Evolutionary conservation across 2,888 invertebrate species (phyloP).

Genomic region (Torymus tubicola): DNA sequence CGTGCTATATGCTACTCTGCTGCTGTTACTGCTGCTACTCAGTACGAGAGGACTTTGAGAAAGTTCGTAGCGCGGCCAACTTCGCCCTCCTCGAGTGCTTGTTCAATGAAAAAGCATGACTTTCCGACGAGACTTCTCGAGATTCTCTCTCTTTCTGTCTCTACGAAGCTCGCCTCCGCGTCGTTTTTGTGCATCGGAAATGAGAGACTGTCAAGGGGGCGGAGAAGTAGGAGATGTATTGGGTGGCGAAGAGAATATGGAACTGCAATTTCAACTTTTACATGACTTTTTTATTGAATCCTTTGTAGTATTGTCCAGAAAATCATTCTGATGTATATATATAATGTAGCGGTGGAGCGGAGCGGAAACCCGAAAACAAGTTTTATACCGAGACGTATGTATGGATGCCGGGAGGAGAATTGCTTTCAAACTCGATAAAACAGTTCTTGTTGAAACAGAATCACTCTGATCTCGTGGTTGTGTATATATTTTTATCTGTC

Average conservation of each 20-base stretch:
- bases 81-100: not conserved
- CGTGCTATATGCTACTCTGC: not conserved
- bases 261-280: constrained; percentile 33
- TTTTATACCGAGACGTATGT: no score
- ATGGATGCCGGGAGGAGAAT: no score
- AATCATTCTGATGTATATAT: constrained; percentile 11
- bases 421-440: no score
- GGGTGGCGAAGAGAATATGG: constrained; percentile 2
- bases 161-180: no score
- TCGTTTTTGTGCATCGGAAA: no score
- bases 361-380: no score
- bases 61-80: not conserved
- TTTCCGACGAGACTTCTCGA: constrained; percentile 12
- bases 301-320: not conserved
- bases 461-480: no score
- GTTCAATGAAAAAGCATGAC: constrained; percentile 15
- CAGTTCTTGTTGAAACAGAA: no score
- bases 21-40: no score
- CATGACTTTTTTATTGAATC: constrained; percentile 21
- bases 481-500: no score
- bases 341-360: not conserved
- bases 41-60: not conserved
- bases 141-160: not conserved
- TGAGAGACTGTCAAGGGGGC: no score
- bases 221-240: no score